Evolutionary conservation across 1,140 invertebrate genomes (phyloP).

Genomic region (Leptinotarsa defecta): DNA sequence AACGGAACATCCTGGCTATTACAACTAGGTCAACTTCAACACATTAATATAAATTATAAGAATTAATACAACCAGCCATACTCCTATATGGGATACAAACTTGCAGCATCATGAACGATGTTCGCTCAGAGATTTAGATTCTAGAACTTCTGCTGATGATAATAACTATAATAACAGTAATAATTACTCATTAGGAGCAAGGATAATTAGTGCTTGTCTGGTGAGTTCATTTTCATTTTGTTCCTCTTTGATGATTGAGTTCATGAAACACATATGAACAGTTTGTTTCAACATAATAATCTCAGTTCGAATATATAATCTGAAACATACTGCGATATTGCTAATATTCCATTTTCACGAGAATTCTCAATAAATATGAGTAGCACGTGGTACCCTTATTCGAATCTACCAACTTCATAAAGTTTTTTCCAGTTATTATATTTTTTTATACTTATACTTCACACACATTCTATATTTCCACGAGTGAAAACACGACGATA

Average conservation of each 20-base stretch:
- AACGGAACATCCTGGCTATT: background rate
- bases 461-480: no score
- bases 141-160: slow-evolving; percentile 28
- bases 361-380: no score
- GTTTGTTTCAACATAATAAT: no score
- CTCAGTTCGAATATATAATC: no score
- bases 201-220: background rate
- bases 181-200: background rate
- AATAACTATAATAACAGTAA: background rate
- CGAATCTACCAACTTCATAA: no score
- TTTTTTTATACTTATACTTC: no score
- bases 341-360: no score
- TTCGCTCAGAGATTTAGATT: slow-evolving; percentile 28
- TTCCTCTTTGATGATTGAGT: background rate
- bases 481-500: no score
- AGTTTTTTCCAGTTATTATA: no score
- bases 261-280: no score
- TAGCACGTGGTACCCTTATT: no score
- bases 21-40: slow-evolving; percentile 29
- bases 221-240: slow-evolving; percentile 1
- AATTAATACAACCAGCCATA: slow-evolving; percentile 41
- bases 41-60: slow-evolving; percentile 48
- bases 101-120: background rate
- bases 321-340: no score
- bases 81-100: slow-evolving; percentile 26